Percentiles rank a stretch among this genome's conserved stretches.
These are phyloP conservation scores for Battus philenor DNA, from an alignment of 1,140 invertebrate species.

Conservation along the genomic window DNA sequence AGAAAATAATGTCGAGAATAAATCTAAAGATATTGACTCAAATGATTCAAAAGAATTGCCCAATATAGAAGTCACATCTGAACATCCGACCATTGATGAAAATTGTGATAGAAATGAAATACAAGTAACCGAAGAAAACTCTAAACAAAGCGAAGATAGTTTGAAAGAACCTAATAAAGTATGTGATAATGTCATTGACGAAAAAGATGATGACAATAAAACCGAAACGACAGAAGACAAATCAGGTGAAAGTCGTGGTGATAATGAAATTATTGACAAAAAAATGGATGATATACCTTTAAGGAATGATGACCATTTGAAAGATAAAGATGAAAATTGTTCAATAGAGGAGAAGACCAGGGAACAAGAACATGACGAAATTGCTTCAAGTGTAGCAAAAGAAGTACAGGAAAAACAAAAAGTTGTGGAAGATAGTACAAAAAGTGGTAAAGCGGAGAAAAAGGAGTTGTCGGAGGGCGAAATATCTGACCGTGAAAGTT, in stretches of 20 bases:
- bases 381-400: too few relatives aligned
- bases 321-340: too few relatives aligned
- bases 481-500: slow-evolving; percentile 38
- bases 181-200: slow-evolving; percentile 2
- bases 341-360: too few relatives aligned
- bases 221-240: too few relatives aligned
- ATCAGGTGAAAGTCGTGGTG: too few relatives aligned
- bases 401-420: too few relatives aligned
- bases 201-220: slow-evolving; percentile 2
- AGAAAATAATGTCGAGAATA: neutral
- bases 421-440: too few relatives aligned
- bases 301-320: neutral
- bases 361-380: too few relatives aligned
- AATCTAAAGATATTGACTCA: neutral
- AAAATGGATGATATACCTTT: slow-evolving; percentile 5
- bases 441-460: too few relatives aligned
- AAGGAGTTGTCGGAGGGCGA: slow-evolving; percentile 50
- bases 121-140: slow-evolving; percentile 7
- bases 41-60: neutral
- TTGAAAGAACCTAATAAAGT: neutral
- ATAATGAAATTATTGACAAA: neutral
- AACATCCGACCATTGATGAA: neutral
- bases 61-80: neutral
- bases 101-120: slow-evolving; percentile 16
- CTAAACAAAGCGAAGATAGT: neutral